Evolutionary conservation across 2,113 vertebrate genomes (phyloP).

Genomic region (Hippocampus mohnikei): DNA sequence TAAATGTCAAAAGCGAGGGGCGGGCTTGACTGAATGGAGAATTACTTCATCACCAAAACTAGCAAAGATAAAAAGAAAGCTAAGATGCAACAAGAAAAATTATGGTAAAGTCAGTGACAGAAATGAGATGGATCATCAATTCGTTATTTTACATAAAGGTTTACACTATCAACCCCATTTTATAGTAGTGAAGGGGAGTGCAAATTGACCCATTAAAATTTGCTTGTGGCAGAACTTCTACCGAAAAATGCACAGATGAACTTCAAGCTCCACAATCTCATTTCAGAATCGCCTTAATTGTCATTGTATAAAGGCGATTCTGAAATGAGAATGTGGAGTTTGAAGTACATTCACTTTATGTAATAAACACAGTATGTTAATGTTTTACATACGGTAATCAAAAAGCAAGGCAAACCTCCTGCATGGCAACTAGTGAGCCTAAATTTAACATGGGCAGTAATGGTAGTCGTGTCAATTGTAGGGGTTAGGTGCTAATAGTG

Average conservation of each 20-base stretch:
- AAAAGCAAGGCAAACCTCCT: not conserved
- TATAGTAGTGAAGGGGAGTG: not conserved
- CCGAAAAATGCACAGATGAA: not conserved
- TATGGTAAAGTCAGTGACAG: not conserved
- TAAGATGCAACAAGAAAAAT: not conserved
- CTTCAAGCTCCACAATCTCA: not conserved
- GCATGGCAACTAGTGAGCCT: not conserved
- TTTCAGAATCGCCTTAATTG: too few relatives aligned
- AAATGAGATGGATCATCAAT: not conserved
- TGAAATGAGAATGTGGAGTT: too few relatives aligned
- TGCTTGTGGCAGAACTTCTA: not conserved
- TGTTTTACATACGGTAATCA: not conserved
- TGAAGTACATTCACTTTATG: not conserved
- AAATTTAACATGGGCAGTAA: not conserved
- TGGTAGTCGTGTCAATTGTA: too few relatives aligned
- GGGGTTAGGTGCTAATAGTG: too few relatives aligned
- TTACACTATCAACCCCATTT: not conserved
- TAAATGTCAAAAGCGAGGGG: slow-evolving; percentile 34
- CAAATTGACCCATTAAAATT: not conserved
- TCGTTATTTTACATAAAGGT: not conserved
- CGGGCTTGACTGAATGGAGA: slow-evolving; percentile 35
- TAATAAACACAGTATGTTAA: not conserved
- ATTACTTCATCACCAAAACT: slow-evolving; percentile 11
- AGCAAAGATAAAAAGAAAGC: slow-evolving; percentile 5
- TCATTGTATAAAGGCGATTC: too few relatives aligned